These are phyloP conservation scores for Synaphobranchus kaupii DNA, from an alignment of 2,797 vertebrate species.

Conservation along the genomic window DNA sequence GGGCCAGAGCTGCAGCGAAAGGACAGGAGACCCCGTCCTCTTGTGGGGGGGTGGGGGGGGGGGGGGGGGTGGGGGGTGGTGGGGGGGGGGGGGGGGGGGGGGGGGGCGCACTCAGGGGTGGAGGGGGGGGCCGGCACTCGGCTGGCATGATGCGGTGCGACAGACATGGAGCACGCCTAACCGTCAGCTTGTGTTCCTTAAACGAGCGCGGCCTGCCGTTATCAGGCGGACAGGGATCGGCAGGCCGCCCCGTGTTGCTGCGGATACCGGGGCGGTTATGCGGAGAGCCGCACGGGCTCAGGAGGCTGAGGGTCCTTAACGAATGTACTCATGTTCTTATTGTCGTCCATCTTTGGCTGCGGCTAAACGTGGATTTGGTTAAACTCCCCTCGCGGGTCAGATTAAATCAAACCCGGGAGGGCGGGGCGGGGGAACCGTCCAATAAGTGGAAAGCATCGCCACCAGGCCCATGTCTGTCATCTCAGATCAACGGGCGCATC, in stretches of 20 bases:
- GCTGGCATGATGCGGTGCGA: constrained; percentile 57
- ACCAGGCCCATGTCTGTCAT: constrained; percentile 61
- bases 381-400: constrained; percentile 62
- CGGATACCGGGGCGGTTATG: neutral
- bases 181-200: constrained; percentile 58
- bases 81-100: constrained; percentile 32
- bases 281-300: constrained; percentile 27
- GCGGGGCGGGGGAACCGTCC: constrained; percentile 37
- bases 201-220: constrained; percentile 56
- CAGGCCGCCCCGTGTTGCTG: neutral
- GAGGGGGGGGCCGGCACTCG: constrained; percentile 29
- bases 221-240: constrained; percentile 44
- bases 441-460: constrained; percentile 50
- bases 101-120: neutral
- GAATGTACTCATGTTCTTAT: constrained; percentile 50
- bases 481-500: constrained; percentile 70
- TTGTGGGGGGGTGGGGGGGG: constrained; percentile 39
- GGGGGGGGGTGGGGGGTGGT: constrained; percentile 23
- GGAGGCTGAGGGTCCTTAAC: constrained; percentile 47
- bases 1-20: constrained; percentile 46
- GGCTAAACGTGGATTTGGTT: constrained; percentile 66
- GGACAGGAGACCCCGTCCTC: constrained; percentile 52
- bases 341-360: constrained; percentile 56
- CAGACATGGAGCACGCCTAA: constrained; percentile 54
- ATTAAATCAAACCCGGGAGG: constrained; percentile 68